These are phyloP conservation scores for Diachrysia chrysitis DNA, from an alignment of 2,888 invertebrate species.

Conservation along the genomic window DNA sequence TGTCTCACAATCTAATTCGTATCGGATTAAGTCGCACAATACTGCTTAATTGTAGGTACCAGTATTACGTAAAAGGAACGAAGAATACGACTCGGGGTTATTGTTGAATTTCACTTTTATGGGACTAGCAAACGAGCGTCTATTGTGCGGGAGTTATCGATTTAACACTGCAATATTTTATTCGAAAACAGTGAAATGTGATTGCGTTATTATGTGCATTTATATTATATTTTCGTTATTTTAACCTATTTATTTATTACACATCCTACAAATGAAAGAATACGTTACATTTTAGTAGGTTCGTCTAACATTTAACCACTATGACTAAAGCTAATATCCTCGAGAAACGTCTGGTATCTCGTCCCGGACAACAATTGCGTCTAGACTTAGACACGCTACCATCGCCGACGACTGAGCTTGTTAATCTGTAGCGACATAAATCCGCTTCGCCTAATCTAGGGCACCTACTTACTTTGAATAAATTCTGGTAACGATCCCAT, in stretches of 20 bases:
- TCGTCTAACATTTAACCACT: neutral
- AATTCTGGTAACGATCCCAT: constrained; percentile 76
- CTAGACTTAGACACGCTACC: constrained; percentile 17
- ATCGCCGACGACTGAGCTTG: constrained; percentile 49
- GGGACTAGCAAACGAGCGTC: constrained; percentile 77
- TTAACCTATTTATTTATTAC: neutral
- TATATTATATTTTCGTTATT: neutral
- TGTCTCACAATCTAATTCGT: constrained; percentile 61
- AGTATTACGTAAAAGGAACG: constrained; percentile 62
- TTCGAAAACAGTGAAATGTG: constrained; percentile 76
- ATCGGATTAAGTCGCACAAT: constrained; percentile 70
- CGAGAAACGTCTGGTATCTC: neutral
- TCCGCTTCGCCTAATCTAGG: constrained; percentile 51
- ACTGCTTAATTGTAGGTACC: constrained; percentile 64
- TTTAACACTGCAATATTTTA: constrained; percentile 79
- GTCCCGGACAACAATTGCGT: neutral
- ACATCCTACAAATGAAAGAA: neutral
- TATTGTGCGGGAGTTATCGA: constrained; percentile 79
- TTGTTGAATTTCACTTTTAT: constrained; percentile 82
- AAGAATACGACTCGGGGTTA: constrained; percentile 67
- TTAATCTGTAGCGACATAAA: constrained; percentile 56
- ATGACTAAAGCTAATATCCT: constrained; percentile 1
- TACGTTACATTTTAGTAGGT: neutral
- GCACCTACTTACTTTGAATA: constrained; percentile 72
- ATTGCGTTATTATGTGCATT: constrained; percentile 71